Evolutionary conservation across 1,140 invertebrate species (phyloP).

Genomic region (Elymnias hypermnestra): DNA sequence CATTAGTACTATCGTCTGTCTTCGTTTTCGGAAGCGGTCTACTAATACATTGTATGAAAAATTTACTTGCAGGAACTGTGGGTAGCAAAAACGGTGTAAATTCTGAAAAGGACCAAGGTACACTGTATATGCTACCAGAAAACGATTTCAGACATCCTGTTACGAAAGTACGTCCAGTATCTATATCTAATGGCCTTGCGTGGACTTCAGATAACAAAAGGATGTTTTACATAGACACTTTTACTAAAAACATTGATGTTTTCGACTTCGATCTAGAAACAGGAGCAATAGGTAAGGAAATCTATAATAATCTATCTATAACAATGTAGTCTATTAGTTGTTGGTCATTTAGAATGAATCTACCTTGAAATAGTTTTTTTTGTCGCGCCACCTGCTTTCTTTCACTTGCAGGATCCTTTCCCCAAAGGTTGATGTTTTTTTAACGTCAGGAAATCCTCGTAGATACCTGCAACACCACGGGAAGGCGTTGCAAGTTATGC

Average conservation of each 20-base stretch:
- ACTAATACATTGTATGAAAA: too few relatives aligned
- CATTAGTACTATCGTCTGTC: too few relatives aligned
- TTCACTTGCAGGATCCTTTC: too few relatives aligned
- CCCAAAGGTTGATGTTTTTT: too few relatives aligned
- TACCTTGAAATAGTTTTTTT: too few relatives aligned
- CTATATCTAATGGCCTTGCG: constrained; percentile 88
- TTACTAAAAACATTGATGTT: constrained; percentile 80
- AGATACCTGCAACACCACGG: too few relatives aligned
- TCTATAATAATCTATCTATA: neutral
- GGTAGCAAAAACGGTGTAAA: constrained; percentile 47
- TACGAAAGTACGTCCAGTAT: constrained; percentile 53
- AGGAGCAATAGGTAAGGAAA: constrained; percentile 80
- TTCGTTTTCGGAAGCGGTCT: too few relatives aligned
- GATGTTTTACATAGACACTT: constrained; percentile 88
- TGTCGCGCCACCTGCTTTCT: too few relatives aligned
- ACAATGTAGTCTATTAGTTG: too few relatives aligned
- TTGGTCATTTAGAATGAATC: too few relatives aligned
- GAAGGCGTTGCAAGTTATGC: too few relatives aligned
- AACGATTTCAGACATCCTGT: constrained; percentile 43
- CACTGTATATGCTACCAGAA: constrained; percentile 53
- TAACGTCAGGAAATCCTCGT: too few relatives aligned
- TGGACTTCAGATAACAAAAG: constrained; percentile 85
- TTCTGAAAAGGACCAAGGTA: constrained; percentile 51
- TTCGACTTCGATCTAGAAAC: constrained; percentile 85
- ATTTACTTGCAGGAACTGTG: constrained; percentile 59